Percentiles rank a stretch among this genome's conserved stretches.
phyloP scores from a whole-genome alignment of 2,797 vertebrate genomes.

The Mareca penelope region DNA sequence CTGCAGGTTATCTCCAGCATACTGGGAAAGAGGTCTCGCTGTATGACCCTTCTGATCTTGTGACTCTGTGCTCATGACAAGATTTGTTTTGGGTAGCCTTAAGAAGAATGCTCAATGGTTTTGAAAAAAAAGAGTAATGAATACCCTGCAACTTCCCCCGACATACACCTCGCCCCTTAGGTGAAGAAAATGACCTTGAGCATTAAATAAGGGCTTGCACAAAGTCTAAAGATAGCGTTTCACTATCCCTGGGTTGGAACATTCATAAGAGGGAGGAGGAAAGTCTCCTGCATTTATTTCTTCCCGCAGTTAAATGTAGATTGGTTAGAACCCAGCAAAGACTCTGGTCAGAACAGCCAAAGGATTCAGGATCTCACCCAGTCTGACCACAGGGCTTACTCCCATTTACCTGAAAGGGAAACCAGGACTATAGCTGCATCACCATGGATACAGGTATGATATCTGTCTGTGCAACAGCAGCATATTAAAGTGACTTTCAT shows the following conservation, averaged over 20 bases:
- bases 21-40: neutral
- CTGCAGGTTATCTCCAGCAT: neutral
- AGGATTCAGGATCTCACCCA: neutral
- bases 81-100: neutral
- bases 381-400: neutral
- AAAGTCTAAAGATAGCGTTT: conserved; percentile 23
- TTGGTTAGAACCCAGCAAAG: neutral
- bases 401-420: neutral
- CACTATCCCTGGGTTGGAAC: neutral
- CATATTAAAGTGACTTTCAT: neutral
- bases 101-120: neutral
- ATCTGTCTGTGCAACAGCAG: neutral
- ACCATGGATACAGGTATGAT: neutral
- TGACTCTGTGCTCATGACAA: neutral
- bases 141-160: too few relatives aligned
- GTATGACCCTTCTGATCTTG: neutral
- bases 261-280: neutral
- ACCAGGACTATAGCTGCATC: neutral
- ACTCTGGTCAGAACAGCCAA: neutral
- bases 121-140: neutral
- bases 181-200: neutral
- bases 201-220: neutral
- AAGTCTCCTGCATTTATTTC: neutral
- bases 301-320: neutral
- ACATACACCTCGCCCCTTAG: neutral